Evolutionary conservation across 2,113 vertebrate species (phyloP), one percentile per base, ranked within the genome.

Genomic region (Cyanocitta stelleri): DNA sequence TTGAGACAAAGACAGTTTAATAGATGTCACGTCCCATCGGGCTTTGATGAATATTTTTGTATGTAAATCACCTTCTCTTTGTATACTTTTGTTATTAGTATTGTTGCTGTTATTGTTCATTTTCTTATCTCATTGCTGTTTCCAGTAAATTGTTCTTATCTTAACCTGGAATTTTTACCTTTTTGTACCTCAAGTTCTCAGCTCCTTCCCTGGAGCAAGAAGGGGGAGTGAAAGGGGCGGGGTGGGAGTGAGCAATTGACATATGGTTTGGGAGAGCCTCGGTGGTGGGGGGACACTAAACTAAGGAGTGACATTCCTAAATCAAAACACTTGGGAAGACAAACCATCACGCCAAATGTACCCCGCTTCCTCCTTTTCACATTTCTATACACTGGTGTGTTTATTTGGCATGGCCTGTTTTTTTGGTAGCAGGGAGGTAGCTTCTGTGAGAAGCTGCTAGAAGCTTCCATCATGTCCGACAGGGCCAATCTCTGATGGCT

Each of bases 281-380:
- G 0, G 10, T 30, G 30, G 11, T 32, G 29, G 7, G 3, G 23
- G 3, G 6, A 21, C 48, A 55, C 4, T 39, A 48, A 87, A 30
- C 30, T 41, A 39, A 20, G 19, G 29, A 78, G 6, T 7, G 12
- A 4, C 20, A 9, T 71, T 78, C 33, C 51, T 56, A 35, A 49
- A 73, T 17, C 9, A 35, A 11, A 26, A 18, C 7, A 35, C 27
- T 80, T 33, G 15, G 12, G 32, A 73, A 58, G 35, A 64, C 12
- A 58, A 37, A 8, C 4, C 3, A 32, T 27, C 32, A 37, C 0
- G 1, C 21, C 58, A 56, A 56, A 72, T 0, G 0, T 12, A 22
- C 3, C 8, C 10, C 26, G 9, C 27, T 49, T 73, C 26, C 8
- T 51, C 32, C 58, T 58, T 43, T 14, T 32, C 32, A 56, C 37